Evolutionary conservation across 2,113 vertebrate genomes (phyloP), one percentile per base, ranked within the genome.

Genomic region (Antechinus stuartii): DNA sequence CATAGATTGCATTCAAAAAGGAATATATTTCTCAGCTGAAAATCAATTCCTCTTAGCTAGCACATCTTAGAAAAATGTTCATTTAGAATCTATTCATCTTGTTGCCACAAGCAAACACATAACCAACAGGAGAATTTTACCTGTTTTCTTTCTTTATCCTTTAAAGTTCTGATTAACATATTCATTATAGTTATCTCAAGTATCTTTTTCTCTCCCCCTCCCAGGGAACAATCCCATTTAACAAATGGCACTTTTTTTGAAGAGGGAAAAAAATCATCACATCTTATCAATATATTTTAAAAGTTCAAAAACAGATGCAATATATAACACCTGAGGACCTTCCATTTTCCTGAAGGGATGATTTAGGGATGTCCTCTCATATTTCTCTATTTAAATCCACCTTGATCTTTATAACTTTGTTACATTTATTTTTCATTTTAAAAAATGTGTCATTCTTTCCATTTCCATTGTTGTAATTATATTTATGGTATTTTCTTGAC

Each of bases 1-100:
- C 11, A 68, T 4, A 68, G 57, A 68, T 12, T 19, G 76, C 10
- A 47, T 49, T 84, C 54, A 96, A 90, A 47, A 84, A 54, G 90
- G 54, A 56, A 54, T 2, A 2, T 53, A 0, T 0, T 92, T 95
- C 11, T 27, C 19, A 3, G 27, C 57, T 35, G 47, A 47, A 92
- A 56, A 68, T 35, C 3, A 47, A 68, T 1, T 19, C 24, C 91
- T 94, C 97, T 54, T 92, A 94, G 91, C 23, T 84, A 42, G 92
- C 2, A 0, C 1, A 16, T 89, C 16, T 1, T 6, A 91, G 95
- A 42, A 90, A 89, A 94, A 90, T 23, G 53, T 53, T 93, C 91
- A 12, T 25, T 35, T 94, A 54, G 92, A 92, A 50, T 26, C 11
- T 4, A 3, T 24, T 19, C 49, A n/a, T 89, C 50, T 16, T 2